A percentile compares a stretch with the other conserved stretches of the same genome.
These are phyloP conservation scores for Empidonax alnorum DNA, from an alignment of 2,113 vertebrate genomes.

Conservation along the genomic window DNA sequence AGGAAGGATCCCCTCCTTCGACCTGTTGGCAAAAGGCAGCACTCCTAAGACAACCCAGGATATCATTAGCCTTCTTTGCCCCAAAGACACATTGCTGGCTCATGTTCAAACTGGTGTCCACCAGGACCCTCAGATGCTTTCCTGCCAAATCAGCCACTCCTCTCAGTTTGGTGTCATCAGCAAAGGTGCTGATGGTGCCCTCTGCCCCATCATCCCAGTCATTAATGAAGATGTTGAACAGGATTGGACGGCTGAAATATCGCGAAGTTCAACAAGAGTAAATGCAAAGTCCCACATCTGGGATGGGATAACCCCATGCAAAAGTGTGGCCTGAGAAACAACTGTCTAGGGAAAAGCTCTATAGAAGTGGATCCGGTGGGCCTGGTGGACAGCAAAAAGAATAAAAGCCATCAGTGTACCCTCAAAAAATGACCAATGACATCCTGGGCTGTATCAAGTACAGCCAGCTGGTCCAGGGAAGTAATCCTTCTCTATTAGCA, in stretches of 20 bases:
- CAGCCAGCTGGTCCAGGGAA: neutral
- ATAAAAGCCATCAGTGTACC: neutral
- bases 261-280: neutral
- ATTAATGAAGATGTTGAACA: neutral
- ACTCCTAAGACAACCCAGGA: neutral
- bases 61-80: neutral
- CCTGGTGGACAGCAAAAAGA: neutral
- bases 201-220: neutral
- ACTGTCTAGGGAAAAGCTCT: neutral
- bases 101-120: neutral
- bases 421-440: neutral
- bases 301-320: neutral
- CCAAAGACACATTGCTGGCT: neutral
- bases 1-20: neutral
- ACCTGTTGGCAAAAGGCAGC: neutral
- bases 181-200: neutral
- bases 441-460: neutral
- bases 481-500: neutral
- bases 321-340: neutral
- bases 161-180: neutral
- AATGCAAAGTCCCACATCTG: neutral
- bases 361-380: neutral
- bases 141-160: neutral
- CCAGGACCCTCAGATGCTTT: neutral
- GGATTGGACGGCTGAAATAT: neutral